Conservation (phyloP, 2,113 vertebrate species). For the Oreochromis spilurus region DNA sequence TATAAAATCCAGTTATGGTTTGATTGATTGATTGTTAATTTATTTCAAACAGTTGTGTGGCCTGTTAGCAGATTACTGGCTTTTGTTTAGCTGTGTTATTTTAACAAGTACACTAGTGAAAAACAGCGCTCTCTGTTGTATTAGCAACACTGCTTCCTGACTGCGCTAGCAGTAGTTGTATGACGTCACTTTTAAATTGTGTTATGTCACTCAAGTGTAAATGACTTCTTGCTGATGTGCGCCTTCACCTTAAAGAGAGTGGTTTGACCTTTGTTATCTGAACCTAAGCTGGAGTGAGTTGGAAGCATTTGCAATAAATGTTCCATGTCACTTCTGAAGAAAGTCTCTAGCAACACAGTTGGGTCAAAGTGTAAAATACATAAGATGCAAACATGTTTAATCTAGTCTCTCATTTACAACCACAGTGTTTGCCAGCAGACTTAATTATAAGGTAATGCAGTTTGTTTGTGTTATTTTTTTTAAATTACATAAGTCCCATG, state of each 20-base stretch:
- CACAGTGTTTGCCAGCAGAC: neutral
- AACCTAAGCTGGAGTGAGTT: neutral
- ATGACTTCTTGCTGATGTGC: neutral
- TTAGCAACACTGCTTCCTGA: neutral
- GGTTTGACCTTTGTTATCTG: neutral
- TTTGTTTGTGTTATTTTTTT: neutral
- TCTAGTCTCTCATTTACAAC: constrained; percentile 34
- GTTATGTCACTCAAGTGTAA: neutral
- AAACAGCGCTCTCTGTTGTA: neutral
- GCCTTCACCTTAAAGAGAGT: neutral
- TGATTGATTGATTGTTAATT: too few species aligned
- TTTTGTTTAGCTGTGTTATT: neutral
- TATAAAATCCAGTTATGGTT: neutral
- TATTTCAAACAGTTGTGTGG: neutral
- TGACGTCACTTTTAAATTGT: neutral
- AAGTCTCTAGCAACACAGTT: neutral
- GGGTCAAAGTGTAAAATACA: neutral
- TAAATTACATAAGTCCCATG: neutral
- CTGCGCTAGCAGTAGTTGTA: neutral
- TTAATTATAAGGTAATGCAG: constrained; percentile 21
- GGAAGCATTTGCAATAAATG: neutral
- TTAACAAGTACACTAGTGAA: neutral
- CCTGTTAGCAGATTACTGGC: neutral
- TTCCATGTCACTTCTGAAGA: neutral
- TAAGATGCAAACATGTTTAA: neutral